Evolutionary conservation across 2,113 vertebrate genomes (phyloP), one percentile per base, ranked within the genome.

Genomic region (Tachysurus vachellii): DNA sequence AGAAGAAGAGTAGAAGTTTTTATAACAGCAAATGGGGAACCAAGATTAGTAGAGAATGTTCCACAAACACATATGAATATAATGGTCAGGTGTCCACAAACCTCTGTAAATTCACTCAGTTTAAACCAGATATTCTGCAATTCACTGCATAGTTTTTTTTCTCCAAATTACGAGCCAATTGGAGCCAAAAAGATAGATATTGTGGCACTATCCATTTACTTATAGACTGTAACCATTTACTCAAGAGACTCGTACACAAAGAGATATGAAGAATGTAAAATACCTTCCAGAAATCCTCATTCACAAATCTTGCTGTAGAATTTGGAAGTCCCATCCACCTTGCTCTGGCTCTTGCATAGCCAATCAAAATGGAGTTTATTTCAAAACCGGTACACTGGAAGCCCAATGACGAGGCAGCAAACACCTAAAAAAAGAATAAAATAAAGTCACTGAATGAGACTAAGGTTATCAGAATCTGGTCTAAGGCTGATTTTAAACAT

Each of bases 221-320:
- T 70, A 70, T 42, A 5, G 16, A 36, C 66, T 36, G 66, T 14
- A 64, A 3, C 26, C n/a, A 12, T 36, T 36, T 42, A 36, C 16
- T 2, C 19, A 47, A 47, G 11, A 16, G 42, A 75, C 12, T 47
- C 28, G n/a, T 28, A 54, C 9, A 42, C 31, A 61, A 57, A 86
- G 57, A 59, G 1, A 44, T 1, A 44, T 1, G 31, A 23, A 59
- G 26, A 28, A 59, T 3, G 57, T 3, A 77, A 61, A 36, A 61
- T 86, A 95, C 95, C 91, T 92, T 93, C 95, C 95, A 96, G 89
- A 96, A 95, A 88, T 96, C 93, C n/a, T 93, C 89, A 77, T 93
- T 94, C 59, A 95, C 82, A 91, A 95, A 96, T 76, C 81, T 88
- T 5, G 88, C 94, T 80, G 92, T 90, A 23, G 89, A 80, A 47